Conservation (phyloP, 2,113 vertebrate species). For the Callopanchax toddi region DNA sequence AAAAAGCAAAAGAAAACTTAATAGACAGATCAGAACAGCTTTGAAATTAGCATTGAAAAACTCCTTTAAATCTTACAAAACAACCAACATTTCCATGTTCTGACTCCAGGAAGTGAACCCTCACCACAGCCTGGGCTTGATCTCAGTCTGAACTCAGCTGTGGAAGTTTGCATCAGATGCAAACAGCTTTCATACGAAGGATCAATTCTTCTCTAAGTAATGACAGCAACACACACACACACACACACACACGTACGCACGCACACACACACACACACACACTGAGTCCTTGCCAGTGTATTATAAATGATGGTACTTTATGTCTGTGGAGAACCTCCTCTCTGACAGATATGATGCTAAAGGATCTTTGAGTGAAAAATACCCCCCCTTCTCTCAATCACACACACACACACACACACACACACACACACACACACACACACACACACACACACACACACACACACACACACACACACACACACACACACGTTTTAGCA, state of each 20-base stretch:
- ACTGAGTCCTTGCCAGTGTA: conserved; percentile 26
- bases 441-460: conserved; percentile 7
- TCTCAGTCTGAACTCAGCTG: neutral
- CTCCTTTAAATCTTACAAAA: too few species aligned
- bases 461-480: conserved; percentile 3
- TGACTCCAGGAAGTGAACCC: too few species aligned
- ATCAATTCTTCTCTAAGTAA: conserved; percentile 38
- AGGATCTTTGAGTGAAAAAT: conserved; percentile 33
- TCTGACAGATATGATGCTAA: conserved; percentile 72
- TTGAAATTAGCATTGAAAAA: too few species aligned
- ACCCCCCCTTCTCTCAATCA: neutral
- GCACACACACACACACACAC: conserved; percentile 10
- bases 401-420: neutral
- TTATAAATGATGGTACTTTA: conserved; percentile 70
- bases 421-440: neutral
- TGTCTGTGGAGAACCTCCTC: conserved; percentile 49
- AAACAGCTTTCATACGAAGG: conserved; percentile 26
- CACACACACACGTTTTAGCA: conserved; percentile 20
- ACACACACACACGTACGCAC: neutral
- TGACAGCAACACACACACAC: conserved; percentile 27
- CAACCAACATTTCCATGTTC: too few species aligned
- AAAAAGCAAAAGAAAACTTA: too few species aligned
- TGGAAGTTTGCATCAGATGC: conserved; percentile 16
- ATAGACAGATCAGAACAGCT: too few species aligned
- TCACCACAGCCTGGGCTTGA: neutral